These are phyloP conservation scores for Eonycteris spelaea DNA, from an alignment of 2,113 vertebrate species.

Conservation along the genomic window DNA sequence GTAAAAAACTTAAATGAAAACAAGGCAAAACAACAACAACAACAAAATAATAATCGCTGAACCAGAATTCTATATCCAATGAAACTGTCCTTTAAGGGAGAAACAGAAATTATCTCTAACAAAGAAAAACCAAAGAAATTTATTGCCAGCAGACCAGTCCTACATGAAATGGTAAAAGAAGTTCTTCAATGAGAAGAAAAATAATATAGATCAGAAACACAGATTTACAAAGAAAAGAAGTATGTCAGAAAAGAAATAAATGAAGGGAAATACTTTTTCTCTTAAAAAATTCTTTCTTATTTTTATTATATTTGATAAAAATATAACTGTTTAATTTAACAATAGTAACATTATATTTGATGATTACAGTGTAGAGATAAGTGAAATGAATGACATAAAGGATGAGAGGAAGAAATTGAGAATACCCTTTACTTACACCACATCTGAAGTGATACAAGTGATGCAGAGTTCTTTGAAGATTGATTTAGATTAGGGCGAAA, in stretches of 20 bases:
- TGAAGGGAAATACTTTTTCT: background rate
- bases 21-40: background rate
- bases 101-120: background rate
- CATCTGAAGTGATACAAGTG: background rate
- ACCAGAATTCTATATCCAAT: background rate
- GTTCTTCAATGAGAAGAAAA: background rate
- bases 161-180: background rate
- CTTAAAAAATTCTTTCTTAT: too few relatives aligned
- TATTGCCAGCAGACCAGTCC: background rate
- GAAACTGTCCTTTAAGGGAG: background rate
- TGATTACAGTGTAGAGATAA: background rate
- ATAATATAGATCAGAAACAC: background rate
- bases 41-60: background rate
- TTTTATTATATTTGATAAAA: background rate
- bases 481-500: background rate
- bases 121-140: background rate
- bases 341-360: background rate
- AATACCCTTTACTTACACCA: background rate
- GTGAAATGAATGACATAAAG: background rate
- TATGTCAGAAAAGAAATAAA: background rate
- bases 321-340: background rate
- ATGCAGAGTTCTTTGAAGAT: background rate
- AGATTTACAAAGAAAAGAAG: background rate
- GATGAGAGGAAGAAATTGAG: background rate
- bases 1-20: background rate